Percentiles rank a stretch among this genome's conserved stretches.
These are phyloP conservation scores for Macrocentrus cingulum DNA, from an alignment of 1,140 invertebrate species.

Conservation along the genomic window DNA sequence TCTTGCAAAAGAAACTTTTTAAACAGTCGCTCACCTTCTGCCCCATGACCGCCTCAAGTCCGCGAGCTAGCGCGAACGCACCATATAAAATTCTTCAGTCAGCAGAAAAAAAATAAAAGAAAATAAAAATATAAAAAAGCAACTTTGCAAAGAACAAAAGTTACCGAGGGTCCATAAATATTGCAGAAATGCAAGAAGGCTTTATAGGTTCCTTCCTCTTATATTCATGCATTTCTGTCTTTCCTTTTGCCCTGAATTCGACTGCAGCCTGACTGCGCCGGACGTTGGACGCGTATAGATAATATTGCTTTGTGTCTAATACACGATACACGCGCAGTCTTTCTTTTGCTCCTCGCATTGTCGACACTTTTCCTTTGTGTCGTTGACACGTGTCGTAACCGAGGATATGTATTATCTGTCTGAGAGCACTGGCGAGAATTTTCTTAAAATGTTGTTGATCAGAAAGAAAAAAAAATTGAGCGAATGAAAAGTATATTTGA, in stretches of 20 bases:
- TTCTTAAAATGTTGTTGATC: too few species aligned
- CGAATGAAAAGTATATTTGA: too few species aligned
- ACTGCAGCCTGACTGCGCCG: background rate
- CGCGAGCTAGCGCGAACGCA: constrained; percentile 16
- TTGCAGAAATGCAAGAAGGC: constrained; percentile 33
- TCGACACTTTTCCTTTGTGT: too few species aligned
- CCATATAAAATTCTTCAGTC: constrained; percentile 29
- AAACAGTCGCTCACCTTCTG: constrained; percentile 31
- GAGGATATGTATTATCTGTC: too few species aligned
- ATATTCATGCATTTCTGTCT: background rate
- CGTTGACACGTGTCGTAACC: too few species aligned
- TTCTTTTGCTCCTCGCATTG: too few species aligned
- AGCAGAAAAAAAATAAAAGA: constrained; percentile 24
- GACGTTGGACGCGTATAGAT: too few species aligned
- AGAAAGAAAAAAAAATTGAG: too few species aligned
- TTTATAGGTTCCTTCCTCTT: constrained; percentile 16
- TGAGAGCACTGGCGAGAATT: too few species aligned
- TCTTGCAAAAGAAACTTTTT: constrained; percentile 24
- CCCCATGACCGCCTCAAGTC: constrained; percentile 9
- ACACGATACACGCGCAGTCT: background rate
- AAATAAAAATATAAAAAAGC: too few species aligned
- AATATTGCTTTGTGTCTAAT: background rate
- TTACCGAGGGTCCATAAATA: constrained; percentile 39
- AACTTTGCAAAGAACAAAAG: constrained; percentile 33
- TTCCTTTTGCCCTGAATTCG: background rate